A percentile compares a stretch with the other conserved stretches of the same genome.
Conservation (phyloP, 2,113 vertebrate genomes). For the Pyrgilauda ruficollis region DNA sequence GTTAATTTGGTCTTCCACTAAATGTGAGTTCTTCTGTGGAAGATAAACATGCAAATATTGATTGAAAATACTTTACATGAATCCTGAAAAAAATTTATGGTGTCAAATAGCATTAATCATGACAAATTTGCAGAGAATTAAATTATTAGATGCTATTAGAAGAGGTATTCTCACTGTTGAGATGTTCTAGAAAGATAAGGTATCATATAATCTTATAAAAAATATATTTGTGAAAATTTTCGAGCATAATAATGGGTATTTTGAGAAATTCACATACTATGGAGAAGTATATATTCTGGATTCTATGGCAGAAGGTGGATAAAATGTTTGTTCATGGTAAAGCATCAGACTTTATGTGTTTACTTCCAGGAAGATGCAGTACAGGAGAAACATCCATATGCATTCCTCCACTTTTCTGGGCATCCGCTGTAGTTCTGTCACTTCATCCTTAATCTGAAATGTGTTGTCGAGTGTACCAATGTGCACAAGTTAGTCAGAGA, state of each 20-base stretch:
- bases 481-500: not conserved
- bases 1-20: not conserved
- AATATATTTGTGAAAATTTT: not conserved
- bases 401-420: not conserved
- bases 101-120: not conserved
- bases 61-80: not conserved
- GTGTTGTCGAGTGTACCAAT: not conserved
- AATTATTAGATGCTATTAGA: not conserved
- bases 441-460: not conserved
- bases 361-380: not conserved
- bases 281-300: not conserved
- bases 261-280: not conserved
- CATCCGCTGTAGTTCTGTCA: not conserved
- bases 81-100: not conserved
- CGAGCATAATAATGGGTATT: not conserved
- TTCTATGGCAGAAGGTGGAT: not conserved
- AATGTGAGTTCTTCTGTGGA: not conserved
- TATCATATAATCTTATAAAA: not conserved
- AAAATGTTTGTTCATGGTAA: not conserved
- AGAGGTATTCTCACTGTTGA: not conserved
- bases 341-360: not conserved
- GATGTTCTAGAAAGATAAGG: not conserved
- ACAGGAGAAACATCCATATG: fast-evolving
- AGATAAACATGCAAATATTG: not conserved
- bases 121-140: not conserved